phyloP scores from a whole-genome alignment of 2,113 vertebrate species.

The Scytalopus superciliaris region DNA sequence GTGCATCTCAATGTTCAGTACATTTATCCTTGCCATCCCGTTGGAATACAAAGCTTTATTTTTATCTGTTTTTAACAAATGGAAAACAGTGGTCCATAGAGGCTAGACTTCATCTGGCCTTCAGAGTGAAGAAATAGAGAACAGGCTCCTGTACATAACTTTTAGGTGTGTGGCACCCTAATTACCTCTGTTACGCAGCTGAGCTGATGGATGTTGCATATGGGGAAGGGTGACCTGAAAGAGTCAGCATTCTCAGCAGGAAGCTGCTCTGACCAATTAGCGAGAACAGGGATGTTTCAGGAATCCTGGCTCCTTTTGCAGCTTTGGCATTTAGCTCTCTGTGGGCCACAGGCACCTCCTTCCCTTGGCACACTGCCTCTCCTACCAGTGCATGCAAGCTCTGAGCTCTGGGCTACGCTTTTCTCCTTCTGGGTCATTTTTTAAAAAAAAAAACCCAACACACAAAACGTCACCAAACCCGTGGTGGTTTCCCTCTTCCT shows the following conservation, averaged over 20 bases:
- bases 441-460: background rate
- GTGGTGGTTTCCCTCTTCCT: background rate
- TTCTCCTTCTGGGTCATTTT: background rate
- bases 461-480: background rate
- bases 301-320: constrained; percentile 2
- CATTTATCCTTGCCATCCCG: background rate
- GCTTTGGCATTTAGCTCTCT: constrained; percentile 8
- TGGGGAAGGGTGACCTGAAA: background rate
- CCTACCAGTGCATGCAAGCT: background rate
- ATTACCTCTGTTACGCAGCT: background rate
- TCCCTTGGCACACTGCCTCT: background rate
- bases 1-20: background rate
- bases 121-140: background rate
- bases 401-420: background rate
- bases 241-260: background rate
- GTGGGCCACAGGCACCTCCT: background rate
- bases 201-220: background rate
- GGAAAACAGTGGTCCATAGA: fast-evolving
- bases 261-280: background rate
- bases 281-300: background rate
- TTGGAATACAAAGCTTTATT: background rate
- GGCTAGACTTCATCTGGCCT: background rate
- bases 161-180: background rate
- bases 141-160: background rate
- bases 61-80: background rate